Evolutionary conservation across 2,797 vertebrate genomes (phyloP), one percentile per base, ranked within the genome.

Genomic region (Fistularia tabacaria): DNA sequence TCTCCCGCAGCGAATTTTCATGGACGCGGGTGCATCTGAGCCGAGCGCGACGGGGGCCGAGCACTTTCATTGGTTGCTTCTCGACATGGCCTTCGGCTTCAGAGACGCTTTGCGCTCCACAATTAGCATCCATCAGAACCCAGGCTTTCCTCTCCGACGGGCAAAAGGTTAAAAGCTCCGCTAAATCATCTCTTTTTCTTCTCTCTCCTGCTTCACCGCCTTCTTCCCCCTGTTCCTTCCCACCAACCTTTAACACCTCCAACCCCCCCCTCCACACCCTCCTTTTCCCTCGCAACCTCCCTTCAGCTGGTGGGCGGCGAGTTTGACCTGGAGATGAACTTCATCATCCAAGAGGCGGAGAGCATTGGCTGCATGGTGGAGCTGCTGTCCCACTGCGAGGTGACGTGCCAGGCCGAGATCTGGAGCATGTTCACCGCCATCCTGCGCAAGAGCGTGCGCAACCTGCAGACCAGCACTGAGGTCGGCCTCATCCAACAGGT

Each of bases 341-440:
- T 98, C 89, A 97, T 99, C 86, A 98, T 99, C 87, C 94, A 96
- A 84, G 96, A 98, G 74, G 94, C 94, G 8, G 96, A 98, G 80
- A 95, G 95, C 85, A 97, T 98, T 66, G 93, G 93, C 1, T 99
- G 96, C 80, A 97, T 98, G 96, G 92, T 94, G 69, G 96, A 98
- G 82, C 87, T 99, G 66, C 88, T 99, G 87, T 95, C 95, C 78
- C 94, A 97, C 85, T 99, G 97, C 77, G 93, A 98, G 66, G 91
- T 95, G 60, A 98, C 95, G 1, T 97, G 95, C 87, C 96, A 98
- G 86, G 96, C 95, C 1, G 96, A 98, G 88, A 94, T 98, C 83
- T 99, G 97, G 97, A 98, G 95, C 90, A 98, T 98, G 95, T 98
- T 98, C 80, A 98, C 95, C 14, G 97, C 96, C 73, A 94, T 99